These are phyloP conservation scores for Synergus gifuensis DNA, from an alignment of 2,888 invertebrate genomes.

Conservation along the genomic window DNA sequence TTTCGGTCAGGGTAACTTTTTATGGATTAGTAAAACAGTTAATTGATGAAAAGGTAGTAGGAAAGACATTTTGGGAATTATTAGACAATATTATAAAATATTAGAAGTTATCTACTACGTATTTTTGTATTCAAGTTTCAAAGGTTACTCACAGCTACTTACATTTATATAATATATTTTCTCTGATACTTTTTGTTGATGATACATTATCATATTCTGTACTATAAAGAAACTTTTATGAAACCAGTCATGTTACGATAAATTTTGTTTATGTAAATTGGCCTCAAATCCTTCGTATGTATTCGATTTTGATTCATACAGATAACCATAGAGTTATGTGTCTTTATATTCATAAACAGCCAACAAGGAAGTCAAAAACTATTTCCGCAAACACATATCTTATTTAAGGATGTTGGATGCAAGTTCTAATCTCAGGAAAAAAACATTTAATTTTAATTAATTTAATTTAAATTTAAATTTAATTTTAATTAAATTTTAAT, in stretches of 20 bases:
- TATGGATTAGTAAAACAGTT: slow-evolving; percentile 6
- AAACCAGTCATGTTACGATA: not conserved
- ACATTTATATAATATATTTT: slow-evolving; percentile 5
- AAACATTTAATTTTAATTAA: too few relatives aligned
- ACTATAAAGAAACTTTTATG: slow-evolving; percentile 4
- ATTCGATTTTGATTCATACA: not conserved
- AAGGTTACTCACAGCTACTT: slow-evolving; percentile 25
- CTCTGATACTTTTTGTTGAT: slow-evolving; percentile 16
- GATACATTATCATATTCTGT: slow-evolving; percentile 11
- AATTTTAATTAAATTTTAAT: too few relatives aligned
- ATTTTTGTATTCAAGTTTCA: slow-evolving; percentile 13
- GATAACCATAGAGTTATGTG: too few relatives aligned
- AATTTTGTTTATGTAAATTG: not conserved
- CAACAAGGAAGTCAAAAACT: not conserved
- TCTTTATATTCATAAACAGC: not conserved
- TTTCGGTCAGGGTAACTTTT: slow-evolving; percentile 15
- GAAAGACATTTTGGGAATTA: not conserved
- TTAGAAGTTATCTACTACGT: not conserved
- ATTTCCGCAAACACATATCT: not conserved
- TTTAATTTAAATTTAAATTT: too few relatives aligned
- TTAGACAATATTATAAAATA: not conserved
- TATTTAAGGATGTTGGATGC: not conserved
- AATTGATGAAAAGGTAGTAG: not conserved
- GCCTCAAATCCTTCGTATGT: not conserved
- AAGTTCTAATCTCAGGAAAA: too few relatives aligned